Base-by-base conservation (phyloP, 2,113 vertebrate genomes). In the Perognathus longimembris region DNA sequence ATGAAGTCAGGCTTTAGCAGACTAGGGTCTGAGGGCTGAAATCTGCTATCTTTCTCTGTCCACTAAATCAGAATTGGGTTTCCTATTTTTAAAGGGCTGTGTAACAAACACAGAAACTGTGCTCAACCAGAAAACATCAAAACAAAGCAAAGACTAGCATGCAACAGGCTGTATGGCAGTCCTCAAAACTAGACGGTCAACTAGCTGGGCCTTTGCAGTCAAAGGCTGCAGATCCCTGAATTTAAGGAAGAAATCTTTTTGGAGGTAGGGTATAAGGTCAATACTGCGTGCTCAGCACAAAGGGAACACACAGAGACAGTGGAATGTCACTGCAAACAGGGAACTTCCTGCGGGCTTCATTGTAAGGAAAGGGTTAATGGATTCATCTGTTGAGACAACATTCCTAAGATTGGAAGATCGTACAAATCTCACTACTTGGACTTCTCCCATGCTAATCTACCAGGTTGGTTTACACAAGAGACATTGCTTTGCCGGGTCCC, bases 331-430 rank as follows among this genome's bases (percentile, higher is more conserved):
- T 14, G 0, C 38, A 67, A 57, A 38, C 32, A 73, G 59, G 21
- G 20, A 91, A 40, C 8, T 73, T 86, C 85, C 81, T 67, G 32
- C 12, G 57, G 74, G 77, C 80, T 84, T 36, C 50, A 36, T 50
- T 45, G 36, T 34, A 40, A 83, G 84, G 69, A 82, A 90, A 85
- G n/a, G 15, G 2, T 73, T 57, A 95, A 74, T 17, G 63, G 74
- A 69, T 74, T 64, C 36, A 66, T 59, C 79, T 81, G 2, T 34
- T 22, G 71, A 32, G 36, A 36, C 14, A 45, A 66, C 85, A 78
- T 54, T 85, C 10, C 0, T 59, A 88, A 70, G 70, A 50, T 69
- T 32, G 83, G 30, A 20, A 86, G 36, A 63, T 28, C 45, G 7
- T 7, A 14, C 57, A 80, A 80, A 42, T 88, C 26, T 57, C 76